Conservation (phyloP, 2,113 vertebrate genomes). For the Lagopus muta region DNA sequence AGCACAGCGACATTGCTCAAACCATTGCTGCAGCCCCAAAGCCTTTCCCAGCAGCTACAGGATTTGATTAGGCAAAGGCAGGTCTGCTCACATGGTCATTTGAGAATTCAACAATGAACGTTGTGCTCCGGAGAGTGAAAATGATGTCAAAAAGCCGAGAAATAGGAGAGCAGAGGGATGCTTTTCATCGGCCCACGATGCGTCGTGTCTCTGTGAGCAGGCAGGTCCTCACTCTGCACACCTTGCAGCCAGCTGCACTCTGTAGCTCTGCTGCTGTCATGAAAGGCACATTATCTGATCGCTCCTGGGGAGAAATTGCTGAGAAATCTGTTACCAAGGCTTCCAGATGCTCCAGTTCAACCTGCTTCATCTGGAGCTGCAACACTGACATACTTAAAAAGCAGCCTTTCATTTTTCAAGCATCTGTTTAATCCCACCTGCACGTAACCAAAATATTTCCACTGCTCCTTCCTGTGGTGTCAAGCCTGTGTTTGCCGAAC, state of each 20-base stretch:
- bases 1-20: background rate
- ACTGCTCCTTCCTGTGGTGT: slow-evolving; percentile 38
- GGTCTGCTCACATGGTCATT: background rate
- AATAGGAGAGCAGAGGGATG: background rate
- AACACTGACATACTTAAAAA: background rate
- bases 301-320: slow-evolving; percentile 1
- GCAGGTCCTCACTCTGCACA: background rate
- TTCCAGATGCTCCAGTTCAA: slow-evolving; percentile 57
- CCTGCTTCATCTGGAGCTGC: slow-evolving; percentile 36
- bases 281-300: slow-evolving; percentile 37
- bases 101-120: background rate
- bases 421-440: slow-evolving; percentile 67
- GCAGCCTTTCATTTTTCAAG: slow-evolving; percentile 41
- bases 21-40: slow-evolving; percentile 6
- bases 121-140: background rate
- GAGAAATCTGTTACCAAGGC: slow-evolving; percentile 67
- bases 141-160: background rate
- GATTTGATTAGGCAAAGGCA: background rate
- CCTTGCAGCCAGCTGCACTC: slow-evolving; percentile 8
- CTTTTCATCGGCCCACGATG: background rate
- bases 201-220: background rate
- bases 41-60: background rate
- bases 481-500: slow-evolving; percentile 24
- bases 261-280: slow-evolving; percentile 30
- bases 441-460: slow-evolving; percentile 59